Evolutionary conservation across 2,113 vertebrate species (phyloP).

Genomic region (Anguilla rostrata): DNA sequence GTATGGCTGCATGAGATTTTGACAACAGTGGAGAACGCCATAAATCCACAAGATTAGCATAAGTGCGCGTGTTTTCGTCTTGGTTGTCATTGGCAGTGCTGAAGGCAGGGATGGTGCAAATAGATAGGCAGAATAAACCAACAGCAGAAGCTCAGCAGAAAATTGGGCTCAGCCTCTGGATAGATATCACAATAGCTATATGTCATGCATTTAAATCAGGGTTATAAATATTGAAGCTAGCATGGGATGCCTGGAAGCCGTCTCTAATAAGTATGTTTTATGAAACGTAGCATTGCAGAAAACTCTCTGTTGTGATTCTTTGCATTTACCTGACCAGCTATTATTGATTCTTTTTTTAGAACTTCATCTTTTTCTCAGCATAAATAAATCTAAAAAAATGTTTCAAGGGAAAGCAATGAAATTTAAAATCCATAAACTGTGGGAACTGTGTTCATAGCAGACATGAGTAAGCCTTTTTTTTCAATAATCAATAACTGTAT

Average conservation of each 20-base stretch:
- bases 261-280: not conserved
- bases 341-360: not conserved
- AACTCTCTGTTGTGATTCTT: not conserved
- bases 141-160: not conserved
- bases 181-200: constrained; percentile 7
- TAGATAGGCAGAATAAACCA: not conserved
- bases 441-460: not conserved
- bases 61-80: not conserved
- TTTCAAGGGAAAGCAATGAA: not conserved
- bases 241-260: not conserved
- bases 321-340: not conserved
- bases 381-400: not conserved
- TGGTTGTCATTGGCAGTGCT: not conserved
- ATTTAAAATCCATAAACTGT: not conserved
- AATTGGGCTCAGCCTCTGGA: not conserved
- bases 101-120: not conserved
- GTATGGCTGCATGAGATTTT: not conserved
- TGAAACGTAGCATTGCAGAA: not conserved
- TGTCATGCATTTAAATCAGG: constrained; percentile 11
- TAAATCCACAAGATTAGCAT: not conserved
- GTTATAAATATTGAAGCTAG: not conserved
- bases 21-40: not conserved
- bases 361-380: not conserved
- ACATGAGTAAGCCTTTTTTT: too few relatives aligned
- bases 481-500: too few relatives aligned